Conservation (phyloP, 2,888 invertebrate genomes). For the Drosophila picticornis region DNA sequence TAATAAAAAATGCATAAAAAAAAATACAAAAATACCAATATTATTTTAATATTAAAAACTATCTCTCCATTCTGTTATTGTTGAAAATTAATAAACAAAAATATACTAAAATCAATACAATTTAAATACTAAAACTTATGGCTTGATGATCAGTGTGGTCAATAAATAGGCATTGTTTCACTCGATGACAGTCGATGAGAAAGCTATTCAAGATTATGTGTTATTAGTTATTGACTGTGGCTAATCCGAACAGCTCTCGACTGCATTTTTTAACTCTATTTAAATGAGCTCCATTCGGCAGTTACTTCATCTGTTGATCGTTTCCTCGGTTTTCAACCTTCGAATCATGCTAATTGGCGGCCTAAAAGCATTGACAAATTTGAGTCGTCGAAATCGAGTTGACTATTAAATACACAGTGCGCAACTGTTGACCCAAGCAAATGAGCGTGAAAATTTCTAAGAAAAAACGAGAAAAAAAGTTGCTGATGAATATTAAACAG, state of each 20-base stretch:
- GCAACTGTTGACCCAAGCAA: slow-evolving; percentile 50
- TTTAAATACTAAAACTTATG: not conserved
- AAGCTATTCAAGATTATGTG: slow-evolving; percentile 7
- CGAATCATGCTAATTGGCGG: slow-evolving; percentile 57
- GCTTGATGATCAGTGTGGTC: not conserved
- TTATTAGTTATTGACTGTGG: slow-evolving; percentile 9
- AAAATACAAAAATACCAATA: not conserved
- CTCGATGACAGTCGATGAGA: slow-evolving; percentile 19
- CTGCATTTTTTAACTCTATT: slow-evolving; percentile 14
- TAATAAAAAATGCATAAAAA: not conserved
- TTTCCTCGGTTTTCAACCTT: slow-evolving; percentile 36
- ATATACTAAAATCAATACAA: not conserved
- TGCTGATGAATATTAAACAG: slow-evolving; percentile 28
- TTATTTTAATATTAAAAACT: not conserved
- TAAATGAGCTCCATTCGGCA: slow-evolving; percentile 33
- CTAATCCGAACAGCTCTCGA: slow-evolving; percentile 29
- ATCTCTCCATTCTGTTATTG: too few relatives aligned
- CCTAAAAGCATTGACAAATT: slow-evolving; percentile 50
- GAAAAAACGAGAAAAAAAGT: slow-evolving; percentile 6
- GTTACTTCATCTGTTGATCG: slow-evolving; percentile 11
- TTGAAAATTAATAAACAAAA: not conserved
- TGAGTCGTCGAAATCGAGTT: slow-evolving; percentile 26
- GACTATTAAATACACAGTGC: slow-evolving; percentile 22
- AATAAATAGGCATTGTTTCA: not conserved
- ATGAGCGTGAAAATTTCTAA: slow-evolving; percentile 56